phyloP scores from a whole-genome alignment of 2,888 invertebrate genomes.

The Dicroscelio sp. region DNA sequence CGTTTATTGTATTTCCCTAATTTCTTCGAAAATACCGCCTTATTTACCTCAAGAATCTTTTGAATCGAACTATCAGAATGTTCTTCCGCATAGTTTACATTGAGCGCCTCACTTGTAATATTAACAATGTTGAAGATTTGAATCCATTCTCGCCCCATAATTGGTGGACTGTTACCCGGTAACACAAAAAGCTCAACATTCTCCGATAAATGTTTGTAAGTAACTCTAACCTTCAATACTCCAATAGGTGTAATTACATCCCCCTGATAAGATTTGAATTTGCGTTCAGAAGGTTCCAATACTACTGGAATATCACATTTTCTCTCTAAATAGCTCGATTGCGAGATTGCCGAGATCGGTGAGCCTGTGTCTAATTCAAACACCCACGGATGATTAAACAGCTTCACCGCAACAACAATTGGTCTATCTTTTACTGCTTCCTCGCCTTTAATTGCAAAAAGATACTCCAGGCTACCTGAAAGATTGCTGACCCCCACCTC shows the following conservation, averaged over 20 bases:
- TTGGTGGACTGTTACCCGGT: constrained; percentile 64
- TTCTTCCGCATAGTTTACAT: neutral
- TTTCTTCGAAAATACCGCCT: neutral
- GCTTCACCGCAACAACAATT: constrained; percentile 28
- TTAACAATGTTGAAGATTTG: neutral
- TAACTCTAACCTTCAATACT: constrained; percentile 23
- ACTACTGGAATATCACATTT: neutral
- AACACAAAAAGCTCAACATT: constrained; percentile 48
- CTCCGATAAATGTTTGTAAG: neutral
- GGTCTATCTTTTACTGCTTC: neutral
- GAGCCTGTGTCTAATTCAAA: constrained; percentile 80
- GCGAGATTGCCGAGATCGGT: constrained; percentile 69
- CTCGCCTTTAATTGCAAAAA: constrained; percentile 1
- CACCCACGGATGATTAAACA: constrained; percentile 7
- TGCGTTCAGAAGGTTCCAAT: neutral
- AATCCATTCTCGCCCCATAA: constrained; percentile 62
- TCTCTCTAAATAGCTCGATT: neutral
- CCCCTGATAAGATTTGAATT: constrained; percentile 62
- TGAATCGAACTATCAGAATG: neutral
- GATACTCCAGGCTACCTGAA: constrained; percentile 29
- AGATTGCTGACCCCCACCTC: neutral
- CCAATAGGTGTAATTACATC: constrained; percentile 60
- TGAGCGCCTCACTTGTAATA: neutral
- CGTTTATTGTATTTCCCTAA: neutral
- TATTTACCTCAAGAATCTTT: neutral